These are phyloP conservation scores for Crocidura indochinensis DNA, from an alignment of 2,797 vertebrate genomes.

Conservation along the genomic window DNA sequence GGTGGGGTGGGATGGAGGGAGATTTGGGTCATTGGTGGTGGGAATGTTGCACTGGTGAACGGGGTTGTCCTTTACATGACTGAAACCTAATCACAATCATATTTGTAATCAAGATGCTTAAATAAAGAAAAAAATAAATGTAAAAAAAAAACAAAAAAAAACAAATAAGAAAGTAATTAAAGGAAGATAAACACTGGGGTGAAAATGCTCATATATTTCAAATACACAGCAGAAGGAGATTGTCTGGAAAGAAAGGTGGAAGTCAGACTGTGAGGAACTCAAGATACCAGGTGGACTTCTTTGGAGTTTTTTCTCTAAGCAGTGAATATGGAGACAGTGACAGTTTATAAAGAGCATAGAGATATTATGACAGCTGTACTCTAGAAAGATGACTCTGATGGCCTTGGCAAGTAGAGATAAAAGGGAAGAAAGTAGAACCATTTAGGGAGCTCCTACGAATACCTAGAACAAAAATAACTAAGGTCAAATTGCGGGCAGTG, in stretches of 20 bases:
- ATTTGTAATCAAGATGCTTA: too few relatives aligned
- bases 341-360: conserved; percentile 44
- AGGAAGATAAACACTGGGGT: conserved; percentile 2
- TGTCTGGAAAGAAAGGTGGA: not conserved
- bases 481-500: not conserved
- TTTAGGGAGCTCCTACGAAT: not conserved
- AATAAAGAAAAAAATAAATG: too few relatives aligned
- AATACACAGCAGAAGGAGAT: conserved; percentile 41
- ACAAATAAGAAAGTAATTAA: too few relatives aligned
- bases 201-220: not conserved
- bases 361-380: conserved; percentile 41
- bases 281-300: conserved; percentile 40
- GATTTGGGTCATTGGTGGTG: too few relatives aligned
- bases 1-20: too few relatives aligned
- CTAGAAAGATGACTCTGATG: conserved; percentile 51
- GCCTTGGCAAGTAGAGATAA: not conserved
- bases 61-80: too few relatives aligned
- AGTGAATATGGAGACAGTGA: conserved; percentile 39
- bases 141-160: too few relatives aligned
- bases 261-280: not conserved
- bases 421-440: conserved; percentile 19
- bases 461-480: conserved; percentile 14
- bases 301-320: conserved; percentile 43
- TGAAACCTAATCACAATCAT: too few relatives aligned
- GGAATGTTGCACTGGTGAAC: too few relatives aligned